A percentile compares a stretch with the other conserved stretches of the same genome.
phyloP scores from a whole-genome alignment of 2,797 vertebrate species.

The Microchirus variegatus region DNA sequence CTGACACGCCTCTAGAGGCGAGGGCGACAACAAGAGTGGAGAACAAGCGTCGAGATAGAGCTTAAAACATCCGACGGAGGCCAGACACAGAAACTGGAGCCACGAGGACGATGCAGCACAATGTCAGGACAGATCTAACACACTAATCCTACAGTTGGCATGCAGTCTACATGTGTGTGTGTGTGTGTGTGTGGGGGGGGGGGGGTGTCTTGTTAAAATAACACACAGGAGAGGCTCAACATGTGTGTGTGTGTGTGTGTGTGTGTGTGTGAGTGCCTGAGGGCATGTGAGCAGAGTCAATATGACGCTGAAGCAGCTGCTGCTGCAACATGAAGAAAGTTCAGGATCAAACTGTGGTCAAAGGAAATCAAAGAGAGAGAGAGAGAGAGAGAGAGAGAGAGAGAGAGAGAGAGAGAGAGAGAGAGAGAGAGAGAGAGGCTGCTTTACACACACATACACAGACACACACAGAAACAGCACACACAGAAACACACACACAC shows the following conservation, averaged over 20 bases:
- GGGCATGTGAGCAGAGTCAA: slow-evolving; percentile 60
- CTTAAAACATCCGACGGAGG: slow-evolving; percentile 53
- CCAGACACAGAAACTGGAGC: slow-evolving; percentile 71
- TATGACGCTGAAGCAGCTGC: slow-evolving; percentile 74
- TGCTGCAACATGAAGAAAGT: slow-evolving; percentile 75
- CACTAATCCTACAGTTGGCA: slow-evolving; percentile 79
- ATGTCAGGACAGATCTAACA: slow-evolving; percentile 82
- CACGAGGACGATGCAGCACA: slow-evolving; percentile 60
- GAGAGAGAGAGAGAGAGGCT: slow-evolving; percentile 27
- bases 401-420: too few relatives aligned
- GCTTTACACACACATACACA: slow-evolving; percentile 19
- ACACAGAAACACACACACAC: slow-evolving; percentile 1
- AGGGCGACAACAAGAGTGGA: slow-evolving; percentile 60
- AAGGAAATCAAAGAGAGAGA: slow-evolving; percentile 58
- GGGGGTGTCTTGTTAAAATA: slow-evolving; percentile 75
- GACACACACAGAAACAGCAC: neutral
- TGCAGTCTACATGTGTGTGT: slow-evolving; percentile 46
- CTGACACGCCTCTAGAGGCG: slow-evolving; percentile 46
- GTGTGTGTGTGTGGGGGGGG: slow-evolving; percentile 30
- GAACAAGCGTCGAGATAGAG: slow-evolving; percentile 56
- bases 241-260: slow-evolving; percentile 24
- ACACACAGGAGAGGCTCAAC: slow-evolving; percentile 58
- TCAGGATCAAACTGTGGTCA: slow-evolving; percentile 65
- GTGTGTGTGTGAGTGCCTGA: slow-evolving; percentile 46
- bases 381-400: too few relatives aligned